Conservation (phyloP, 2,113 vertebrate genomes). For the Alexandromys fortis region DNA sequence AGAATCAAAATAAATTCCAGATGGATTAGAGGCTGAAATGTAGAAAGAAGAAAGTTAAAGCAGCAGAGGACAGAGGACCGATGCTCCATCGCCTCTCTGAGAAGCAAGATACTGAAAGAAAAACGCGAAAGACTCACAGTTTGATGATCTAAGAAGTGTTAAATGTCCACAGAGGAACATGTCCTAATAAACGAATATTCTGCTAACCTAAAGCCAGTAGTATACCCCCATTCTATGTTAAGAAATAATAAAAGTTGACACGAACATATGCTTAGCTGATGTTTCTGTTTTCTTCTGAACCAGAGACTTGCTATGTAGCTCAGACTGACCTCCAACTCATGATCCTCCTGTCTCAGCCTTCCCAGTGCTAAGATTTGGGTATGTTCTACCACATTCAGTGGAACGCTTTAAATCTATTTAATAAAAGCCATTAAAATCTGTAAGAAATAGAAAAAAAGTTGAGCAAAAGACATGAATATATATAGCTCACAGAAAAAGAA, state of each 20-base stretch:
- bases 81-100: slow-evolving; percentile 7
- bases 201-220: neutral
- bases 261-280: neutral
- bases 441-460: neutral
- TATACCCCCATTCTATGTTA: neutral
- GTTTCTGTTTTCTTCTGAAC: neutral
- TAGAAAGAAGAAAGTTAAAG: slow-evolving; percentile 54
- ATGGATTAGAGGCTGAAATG: slow-evolving; percentile 78
- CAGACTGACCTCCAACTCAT: neutral
- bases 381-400: neutral
- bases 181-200: neutral
- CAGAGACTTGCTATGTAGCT: neutral
- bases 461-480: neutral
- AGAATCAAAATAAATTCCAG: slow-evolving; percentile 81
- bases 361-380: neutral
- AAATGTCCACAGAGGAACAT: neutral
- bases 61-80: slow-evolving; percentile 47
- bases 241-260: neutral
- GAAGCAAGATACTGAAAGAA: neutral
- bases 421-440: slow-evolving; percentile 22
- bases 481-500: neutral
- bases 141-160: neutral
- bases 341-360: neutral
- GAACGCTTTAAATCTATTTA: neutral
- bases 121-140: neutral